These are phyloP conservation scores for Notodonta ziczac DNA, from an alignment of 2,888 invertebrate species.

Conservation along the genomic window DNA sequence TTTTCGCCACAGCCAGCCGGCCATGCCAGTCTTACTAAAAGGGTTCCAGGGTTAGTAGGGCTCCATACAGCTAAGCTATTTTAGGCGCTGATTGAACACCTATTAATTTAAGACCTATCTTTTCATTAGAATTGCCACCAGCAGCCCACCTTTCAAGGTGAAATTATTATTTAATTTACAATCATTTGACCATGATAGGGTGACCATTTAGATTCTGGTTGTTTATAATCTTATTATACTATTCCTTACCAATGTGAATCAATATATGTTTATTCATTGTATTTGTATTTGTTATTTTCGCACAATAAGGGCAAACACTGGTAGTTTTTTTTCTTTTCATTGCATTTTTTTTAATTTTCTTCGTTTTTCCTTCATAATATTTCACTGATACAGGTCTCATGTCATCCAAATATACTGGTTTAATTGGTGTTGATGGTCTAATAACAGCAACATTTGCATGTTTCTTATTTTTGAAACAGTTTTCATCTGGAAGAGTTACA, in stretches of 20 bases:
- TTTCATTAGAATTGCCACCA: too few relatives aligned
- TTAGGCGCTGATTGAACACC: too few relatives aligned
- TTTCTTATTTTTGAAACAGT: background rate
- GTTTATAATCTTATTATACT: background rate
- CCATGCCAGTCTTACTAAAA: too few relatives aligned
- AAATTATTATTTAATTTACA: too few relatives aligned
- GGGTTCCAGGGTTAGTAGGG: too few relatives aligned
- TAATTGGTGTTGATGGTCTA: slow-evolving; percentile 39
- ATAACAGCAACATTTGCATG: background rate
- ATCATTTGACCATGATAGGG: too few relatives aligned
- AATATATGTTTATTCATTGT: slow-evolving; percentile 51
- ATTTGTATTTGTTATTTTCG: slow-evolving; percentile 44
- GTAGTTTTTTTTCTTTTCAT: slow-evolving; percentile 13
- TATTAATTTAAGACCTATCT: too few relatives aligned
- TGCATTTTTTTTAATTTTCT: slow-evolving; percentile 18
- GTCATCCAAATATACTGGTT: slow-evolving; percentile 53
- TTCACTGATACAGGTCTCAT: slow-evolving; percentile 37
- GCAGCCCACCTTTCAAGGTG: too few relatives aligned
- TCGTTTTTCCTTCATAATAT: slow-evolving; percentile 1
- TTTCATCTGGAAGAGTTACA: slow-evolving; percentile 16
- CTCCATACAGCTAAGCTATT: too few relatives aligned
- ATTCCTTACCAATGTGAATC: slow-evolving; percentile 51
- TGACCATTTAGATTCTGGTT: too few relatives aligned
- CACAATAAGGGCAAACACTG: slow-evolving; percentile 63
- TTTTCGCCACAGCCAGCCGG: too few relatives aligned